Base-by-base conservation (phyloP, 2,888 invertebrate species). In the Panzeria rudis region DNA sequence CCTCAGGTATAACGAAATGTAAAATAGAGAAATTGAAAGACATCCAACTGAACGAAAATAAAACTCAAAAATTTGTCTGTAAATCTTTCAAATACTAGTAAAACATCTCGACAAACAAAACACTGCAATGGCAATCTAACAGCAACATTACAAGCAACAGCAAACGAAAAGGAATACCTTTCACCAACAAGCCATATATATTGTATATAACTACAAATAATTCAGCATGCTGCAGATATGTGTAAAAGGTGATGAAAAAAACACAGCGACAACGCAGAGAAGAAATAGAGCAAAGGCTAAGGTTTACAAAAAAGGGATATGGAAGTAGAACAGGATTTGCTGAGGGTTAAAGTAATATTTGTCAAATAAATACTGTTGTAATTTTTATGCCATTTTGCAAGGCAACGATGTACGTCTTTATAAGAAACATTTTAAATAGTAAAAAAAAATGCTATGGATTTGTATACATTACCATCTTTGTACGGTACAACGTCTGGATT, bases 401-500 rank as follows among this genome's bases (percentile, higher is more conserved):
- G 17, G 17, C 11, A 47, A 2, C n/a, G n/a, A n/a, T n/a, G n/a
- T n/a, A 3, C 9, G 6, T 50, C 8, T 50, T 41, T 50, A 8
- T 50, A 8, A 20, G 50, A 1, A 50, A 50, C 17, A 17, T 20
- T 20, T 50, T 20, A 8, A 50, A 50, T 50, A 50, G 50, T 17
- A 9, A 17, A 50, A 50, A 50, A 7, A 47, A 47, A 47, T 5
- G 29, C 17, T 35, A 47, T 23, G 8, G 38, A 52, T 62, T 54
- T 35, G 23, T 72, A 72, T 72, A 64, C 71, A 56, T 93, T 93
- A 97, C 97, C 97, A 95, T 97, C 97, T 91, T 96, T 97, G 88
- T 96, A 95, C 35, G 97, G 97, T 83, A 97, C 96, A 87, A 97
- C 97, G 91, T 97, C 97, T 35, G 97, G 97, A 93, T 97, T 97